Evolutionary conservation across 2,113 vertebrate genomes (phyloP).

Genomic region (Orycteropus afer): DNA sequence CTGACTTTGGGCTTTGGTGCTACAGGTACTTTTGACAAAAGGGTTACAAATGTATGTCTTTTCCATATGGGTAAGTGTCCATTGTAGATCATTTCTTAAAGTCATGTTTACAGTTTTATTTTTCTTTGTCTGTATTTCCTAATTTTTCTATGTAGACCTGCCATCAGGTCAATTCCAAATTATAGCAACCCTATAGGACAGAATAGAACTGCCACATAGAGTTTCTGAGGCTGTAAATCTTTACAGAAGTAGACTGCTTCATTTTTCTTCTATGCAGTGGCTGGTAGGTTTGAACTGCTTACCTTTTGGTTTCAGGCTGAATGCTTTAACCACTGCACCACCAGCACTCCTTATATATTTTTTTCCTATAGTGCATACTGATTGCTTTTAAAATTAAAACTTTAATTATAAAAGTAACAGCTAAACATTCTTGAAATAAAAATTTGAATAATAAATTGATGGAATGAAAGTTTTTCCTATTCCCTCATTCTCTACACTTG

Average conservation of each 20-base stretch:
- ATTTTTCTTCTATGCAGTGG: no score
- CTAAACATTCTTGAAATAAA: constrained; percentile 43
- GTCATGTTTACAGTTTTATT: neutral
- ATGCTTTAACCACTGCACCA: no score
- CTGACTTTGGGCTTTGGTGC: neutral
- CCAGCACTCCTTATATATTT: no score
- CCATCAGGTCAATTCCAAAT: no score
- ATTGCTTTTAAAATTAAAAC: constrained; percentile 45
- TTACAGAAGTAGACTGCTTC: no score
- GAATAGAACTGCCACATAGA: no score
- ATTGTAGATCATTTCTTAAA: constrained; percentile 40
- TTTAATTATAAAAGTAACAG: neutral
- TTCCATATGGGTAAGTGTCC: neutral
- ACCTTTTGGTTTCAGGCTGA: no score
- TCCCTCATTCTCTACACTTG: no score
- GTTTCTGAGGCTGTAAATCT: no score
- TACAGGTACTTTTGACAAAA: neutral
- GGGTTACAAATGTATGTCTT: neutral
- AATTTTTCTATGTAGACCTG: no score
- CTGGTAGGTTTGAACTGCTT: no score
- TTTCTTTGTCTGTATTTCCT: constrained; percentile 24
- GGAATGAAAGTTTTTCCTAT: neutral
- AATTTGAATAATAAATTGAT: neutral
- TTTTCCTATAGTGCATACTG: neutral
- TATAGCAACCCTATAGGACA: no score